Conservation (phyloP, 1,140 invertebrate genomes). For the Lasioglossum baleicum region DNA sequence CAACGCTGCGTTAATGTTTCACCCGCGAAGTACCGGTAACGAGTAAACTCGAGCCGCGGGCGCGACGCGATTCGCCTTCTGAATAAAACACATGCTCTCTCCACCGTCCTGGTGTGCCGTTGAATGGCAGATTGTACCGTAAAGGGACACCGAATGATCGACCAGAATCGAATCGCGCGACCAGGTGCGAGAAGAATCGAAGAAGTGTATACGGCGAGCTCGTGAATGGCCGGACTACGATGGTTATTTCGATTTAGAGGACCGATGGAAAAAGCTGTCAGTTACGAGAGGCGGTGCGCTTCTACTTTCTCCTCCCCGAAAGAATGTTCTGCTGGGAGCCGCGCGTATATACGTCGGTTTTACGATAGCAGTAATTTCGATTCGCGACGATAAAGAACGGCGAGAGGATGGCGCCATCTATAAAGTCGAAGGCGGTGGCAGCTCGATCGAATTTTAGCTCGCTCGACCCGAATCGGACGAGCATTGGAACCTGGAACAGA, state of each 20-base stretch:
- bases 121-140: background rate
- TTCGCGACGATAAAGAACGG: constrained; percentile 57
- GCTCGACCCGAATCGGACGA: background rate
- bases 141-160: constrained; percentile 23
- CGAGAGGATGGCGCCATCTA: constrained; percentile 52
- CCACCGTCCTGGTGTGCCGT: background rate
- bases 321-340: constrained; percentile 16
- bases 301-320: constrained; percentile 15
- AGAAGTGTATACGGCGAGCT: constrained; percentile 1
- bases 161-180: constrained; percentile 36
- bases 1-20: background rate
- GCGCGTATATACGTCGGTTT: constrained; percentile 41
- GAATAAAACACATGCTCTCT: constrained; percentile 29
- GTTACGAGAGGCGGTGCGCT: constrained; percentile 38
- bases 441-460: constrained; percentile 54
- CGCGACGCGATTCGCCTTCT: background rate
- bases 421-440: constrained; percentile 37
- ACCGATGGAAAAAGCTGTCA: constrained; percentile 47
- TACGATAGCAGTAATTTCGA: constrained; percentile 64
- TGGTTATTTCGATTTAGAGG: constrained; percentile 59
- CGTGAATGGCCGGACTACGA: constrained; percentile 35
- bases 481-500: no score
- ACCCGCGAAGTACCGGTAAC: background rate
- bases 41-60: background rate
- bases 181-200: constrained; percentile 39